Evolutionary conservation across 2,113 vertebrate species (phyloP).

Genomic region (Pelodiscus sinensis): DNA sequence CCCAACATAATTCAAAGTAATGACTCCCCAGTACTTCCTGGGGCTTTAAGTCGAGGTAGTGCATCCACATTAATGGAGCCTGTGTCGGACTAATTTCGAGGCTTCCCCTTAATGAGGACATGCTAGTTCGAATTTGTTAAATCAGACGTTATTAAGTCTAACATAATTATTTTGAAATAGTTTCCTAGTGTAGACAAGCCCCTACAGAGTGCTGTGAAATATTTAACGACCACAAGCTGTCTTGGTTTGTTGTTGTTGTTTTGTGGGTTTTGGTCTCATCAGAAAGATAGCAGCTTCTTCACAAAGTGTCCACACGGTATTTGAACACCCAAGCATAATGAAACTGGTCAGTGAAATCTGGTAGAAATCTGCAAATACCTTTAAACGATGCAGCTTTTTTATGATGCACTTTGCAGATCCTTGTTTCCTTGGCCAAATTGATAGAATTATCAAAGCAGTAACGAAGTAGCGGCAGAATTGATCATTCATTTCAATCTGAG

Average conservation of each 20-base stretch:
- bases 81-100: no score
- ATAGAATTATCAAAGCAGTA: constrained; percentile 52
- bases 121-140: no score
- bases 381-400: neutral
- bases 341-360: neutral
- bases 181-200: no score
- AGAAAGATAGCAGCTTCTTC: neutral
- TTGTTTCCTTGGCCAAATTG: constrained; percentile 32
- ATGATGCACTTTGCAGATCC: constrained; percentile 52
- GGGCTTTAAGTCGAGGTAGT: no score
- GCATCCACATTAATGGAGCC: no score
- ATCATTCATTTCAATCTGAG: constrained; percentile 33
- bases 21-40: no score
- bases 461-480: constrained; percentile 59
- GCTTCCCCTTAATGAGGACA: no score
- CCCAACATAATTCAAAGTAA: no score
- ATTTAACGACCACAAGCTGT: neutral
- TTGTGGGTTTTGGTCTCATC: neutral
- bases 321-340: neutral
- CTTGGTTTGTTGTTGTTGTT: accelerated
- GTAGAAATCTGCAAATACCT: neutral
- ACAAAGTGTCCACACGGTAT: neutral
- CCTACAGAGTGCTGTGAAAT: neutral
- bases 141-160: no score
- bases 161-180: no score